These are phyloP conservation scores for Vanessa atalanta DNA, from an alignment of 1,140 invertebrate species.

Conservation along the genomic window DNA sequence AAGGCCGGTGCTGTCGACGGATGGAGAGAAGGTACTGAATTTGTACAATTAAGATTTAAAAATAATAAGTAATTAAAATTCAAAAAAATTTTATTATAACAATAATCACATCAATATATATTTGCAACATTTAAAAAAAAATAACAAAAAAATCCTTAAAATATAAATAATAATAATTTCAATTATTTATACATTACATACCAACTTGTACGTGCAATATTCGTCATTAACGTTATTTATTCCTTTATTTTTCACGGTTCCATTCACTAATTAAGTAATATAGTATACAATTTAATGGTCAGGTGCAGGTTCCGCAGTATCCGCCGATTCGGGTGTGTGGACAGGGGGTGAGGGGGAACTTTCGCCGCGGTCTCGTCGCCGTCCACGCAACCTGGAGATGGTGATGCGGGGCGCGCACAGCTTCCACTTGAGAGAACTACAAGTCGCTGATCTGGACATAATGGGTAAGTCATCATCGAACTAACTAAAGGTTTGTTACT, in stretches of 20 bases:
- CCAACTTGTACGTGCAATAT: too few species aligned
- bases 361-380: slow-evolving; percentile 66
- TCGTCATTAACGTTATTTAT: too few species aligned
- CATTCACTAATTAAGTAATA: too few species aligned
- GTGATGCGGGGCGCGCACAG: slow-evolving; percentile 75
- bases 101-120: not conserved
- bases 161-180: too few species aligned
- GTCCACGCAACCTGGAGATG: slow-evolving; percentile 79
- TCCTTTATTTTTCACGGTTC: too few species aligned
- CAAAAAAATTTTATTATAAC: not conserved
- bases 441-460: slow-evolving; percentile 76
- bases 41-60: slow-evolving; percentile 13
- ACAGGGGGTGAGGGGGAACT: slow-evolving; percentile 66
- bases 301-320: slow-evolving; percentile 69
- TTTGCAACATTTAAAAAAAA: too few species aligned
- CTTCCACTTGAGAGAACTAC: slow-evolving; percentile 77
- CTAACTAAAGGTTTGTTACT: too few species aligned
- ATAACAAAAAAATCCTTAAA: too few species aligned
- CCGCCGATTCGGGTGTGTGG: slow-evolving; percentile 75
- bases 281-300: not conserved
- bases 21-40: slow-evolving; percentile 72
- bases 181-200: too few species aligned
- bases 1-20: slow-evolving; percentile 70
- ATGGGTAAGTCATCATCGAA: slow-evolving; percentile 58
- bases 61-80: too few species aligned